Conservation (phyloP, 2,113 vertebrate species). For the Todiramphus chloris region DNA sequence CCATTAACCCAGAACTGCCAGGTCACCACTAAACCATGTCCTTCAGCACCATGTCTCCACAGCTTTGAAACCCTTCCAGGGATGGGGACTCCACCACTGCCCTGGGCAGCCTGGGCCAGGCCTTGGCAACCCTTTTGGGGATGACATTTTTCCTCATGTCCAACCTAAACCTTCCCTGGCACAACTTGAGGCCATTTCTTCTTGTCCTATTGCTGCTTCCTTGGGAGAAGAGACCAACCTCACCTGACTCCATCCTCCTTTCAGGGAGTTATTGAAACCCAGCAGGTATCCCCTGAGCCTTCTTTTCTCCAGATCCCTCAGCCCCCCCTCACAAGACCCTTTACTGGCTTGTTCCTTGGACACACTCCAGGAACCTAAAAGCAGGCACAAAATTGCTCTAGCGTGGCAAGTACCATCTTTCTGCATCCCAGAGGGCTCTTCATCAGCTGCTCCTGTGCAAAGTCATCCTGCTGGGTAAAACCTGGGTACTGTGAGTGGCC, state of each 20-base stretch:
- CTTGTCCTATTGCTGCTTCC: not conserved
- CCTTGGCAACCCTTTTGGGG: too few species aligned
- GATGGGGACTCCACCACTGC: too few species aligned
- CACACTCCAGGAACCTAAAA: not conserved
- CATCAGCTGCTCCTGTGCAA: not conserved
- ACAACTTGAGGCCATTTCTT: not conserved
- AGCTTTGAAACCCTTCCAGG: not conserved
- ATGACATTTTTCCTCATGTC: too few species aligned
- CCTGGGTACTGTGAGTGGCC: accelerated
- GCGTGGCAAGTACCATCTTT: not conserved
- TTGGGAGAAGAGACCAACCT: not conserved
- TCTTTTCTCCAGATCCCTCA: not conserved
- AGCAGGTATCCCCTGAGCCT: not conserved
- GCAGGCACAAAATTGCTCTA: accelerated
- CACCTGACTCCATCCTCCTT: not conserved
- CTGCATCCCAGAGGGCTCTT: not conserved
- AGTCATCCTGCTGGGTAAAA: not conserved
- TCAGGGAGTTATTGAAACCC: not conserved
- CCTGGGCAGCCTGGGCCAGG: too few species aligned
- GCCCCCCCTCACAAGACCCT: too few species aligned
- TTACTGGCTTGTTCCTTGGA: too few species aligned
- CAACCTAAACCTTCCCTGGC: not conserved
- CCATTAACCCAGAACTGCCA: not conserved
- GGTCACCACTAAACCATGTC: not conserved
- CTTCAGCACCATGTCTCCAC: not conserved